phyloP scores from a whole-genome alignment of 2,113 vertebrate genomes.

The Brachypteracias leptosomus region DNA sequence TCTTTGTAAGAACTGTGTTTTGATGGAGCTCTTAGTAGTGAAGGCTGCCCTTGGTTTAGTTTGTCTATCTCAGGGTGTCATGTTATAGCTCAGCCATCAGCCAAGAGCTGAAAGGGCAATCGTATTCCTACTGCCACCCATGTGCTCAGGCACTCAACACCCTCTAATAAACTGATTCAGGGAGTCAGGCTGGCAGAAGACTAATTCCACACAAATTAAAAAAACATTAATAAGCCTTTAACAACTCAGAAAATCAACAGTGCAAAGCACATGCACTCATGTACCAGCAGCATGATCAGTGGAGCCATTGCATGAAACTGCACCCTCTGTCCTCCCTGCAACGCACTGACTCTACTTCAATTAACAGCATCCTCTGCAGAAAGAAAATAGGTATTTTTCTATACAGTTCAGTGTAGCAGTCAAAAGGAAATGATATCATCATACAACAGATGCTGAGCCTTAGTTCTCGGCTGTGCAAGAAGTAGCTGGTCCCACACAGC shows the following conservation, averaged over 20 bases:
- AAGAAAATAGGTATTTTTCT: background rate
- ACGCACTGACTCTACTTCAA: background rate
- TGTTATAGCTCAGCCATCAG: slow-evolving; percentile 38
- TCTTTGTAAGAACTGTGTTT: background rate
- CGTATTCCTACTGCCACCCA: background rate
- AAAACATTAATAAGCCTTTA: background rate
- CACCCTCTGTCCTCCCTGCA: background rate
- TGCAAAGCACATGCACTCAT: rapidly evolving
- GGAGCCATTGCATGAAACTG: background rate
- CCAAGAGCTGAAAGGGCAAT: slow-evolving; percentile 41
- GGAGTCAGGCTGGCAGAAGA: background rate
- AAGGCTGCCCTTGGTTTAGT: slow-evolving; percentile 26
- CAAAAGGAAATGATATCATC: background rate
- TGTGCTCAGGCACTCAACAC: background rate
- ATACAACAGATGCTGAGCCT: background rate
- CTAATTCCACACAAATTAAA: background rate
- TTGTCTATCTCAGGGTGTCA: slow-evolving; percentile 37
- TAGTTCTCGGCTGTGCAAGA: background rate
- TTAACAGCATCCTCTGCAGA: background rate
- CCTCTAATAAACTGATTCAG: background rate
- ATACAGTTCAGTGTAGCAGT: background rate
- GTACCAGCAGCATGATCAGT: background rate
- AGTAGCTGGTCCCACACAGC: background rate
- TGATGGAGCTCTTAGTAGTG: background rate
- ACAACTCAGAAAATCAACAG: background rate